Conservation (phyloP, 2,797 vertebrate genomes). For the Gambusia yucatana region DNA sequence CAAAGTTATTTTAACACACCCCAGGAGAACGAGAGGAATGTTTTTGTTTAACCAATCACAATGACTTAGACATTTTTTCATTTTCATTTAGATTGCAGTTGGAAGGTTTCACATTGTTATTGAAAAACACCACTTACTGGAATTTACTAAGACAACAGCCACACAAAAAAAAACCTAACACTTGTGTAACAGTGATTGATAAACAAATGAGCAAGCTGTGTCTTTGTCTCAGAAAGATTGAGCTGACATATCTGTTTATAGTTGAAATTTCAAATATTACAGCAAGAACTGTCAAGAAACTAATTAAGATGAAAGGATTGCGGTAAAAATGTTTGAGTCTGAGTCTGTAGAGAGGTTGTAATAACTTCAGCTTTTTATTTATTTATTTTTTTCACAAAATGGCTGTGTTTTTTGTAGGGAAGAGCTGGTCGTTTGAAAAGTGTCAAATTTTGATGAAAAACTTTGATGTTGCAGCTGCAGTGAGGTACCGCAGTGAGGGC, state of each 20-base stretch:
- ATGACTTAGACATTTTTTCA: background rate
- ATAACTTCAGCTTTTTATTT: background rate
- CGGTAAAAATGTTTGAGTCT: background rate
- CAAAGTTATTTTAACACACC: conserved; percentile 8
- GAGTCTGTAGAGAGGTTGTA: background rate
- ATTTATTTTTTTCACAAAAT: background rate
- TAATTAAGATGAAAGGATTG: background rate
- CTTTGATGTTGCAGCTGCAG: background rate
- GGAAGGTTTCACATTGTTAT: conserved; percentile 2
- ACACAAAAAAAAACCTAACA: too few species aligned
- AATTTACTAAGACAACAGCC: background rate
- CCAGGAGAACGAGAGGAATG: conserved; percentile 15
- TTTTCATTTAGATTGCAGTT: conserved; percentile 10
- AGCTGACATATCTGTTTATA: background rate
- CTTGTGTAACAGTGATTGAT: background rate
- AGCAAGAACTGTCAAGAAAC: background rate
- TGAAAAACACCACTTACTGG: background rate
- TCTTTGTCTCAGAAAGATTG: background rate
- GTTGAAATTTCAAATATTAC: background rate
- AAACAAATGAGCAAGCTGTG: background rate
- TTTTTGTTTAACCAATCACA: conserved; percentile 21
- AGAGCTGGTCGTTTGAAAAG: background rate
- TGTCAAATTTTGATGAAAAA: background rate
- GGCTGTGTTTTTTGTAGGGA: background rate
- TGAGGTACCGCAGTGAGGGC: background rate